Evolutionary conservation across 2,797 vertebrate species (phyloP).

Genomic region (Phrynocephalus vlangalii): DNA sequence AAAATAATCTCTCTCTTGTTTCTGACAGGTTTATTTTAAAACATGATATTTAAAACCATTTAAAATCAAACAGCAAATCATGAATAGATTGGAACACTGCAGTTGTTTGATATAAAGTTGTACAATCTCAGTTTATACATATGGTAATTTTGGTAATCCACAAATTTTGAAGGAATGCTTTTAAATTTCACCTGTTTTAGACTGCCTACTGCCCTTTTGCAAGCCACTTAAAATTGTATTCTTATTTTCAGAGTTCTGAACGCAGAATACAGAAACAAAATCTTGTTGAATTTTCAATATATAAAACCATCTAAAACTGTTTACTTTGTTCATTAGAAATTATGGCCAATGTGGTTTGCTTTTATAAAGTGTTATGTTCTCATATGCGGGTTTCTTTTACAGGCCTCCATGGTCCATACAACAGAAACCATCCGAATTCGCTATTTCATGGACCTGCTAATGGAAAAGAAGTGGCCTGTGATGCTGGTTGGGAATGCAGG

Average conservation of each 20-base stretch:
- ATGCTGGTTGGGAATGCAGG: constrained; percentile 82
- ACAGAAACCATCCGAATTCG: constrained; percentile 76
- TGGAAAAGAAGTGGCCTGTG: constrained; percentile 74
- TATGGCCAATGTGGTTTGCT: neutral
- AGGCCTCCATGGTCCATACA: constrained; percentile 82
- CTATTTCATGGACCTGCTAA: constrained; percentile 81
- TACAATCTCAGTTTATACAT: neutral
- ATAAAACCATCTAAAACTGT: too few species aligned
- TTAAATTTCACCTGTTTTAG: neutral
- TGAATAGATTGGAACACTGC: too few species aligned
- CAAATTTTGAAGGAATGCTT: neutral
- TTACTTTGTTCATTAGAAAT: neutral
- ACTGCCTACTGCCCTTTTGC: neutral
- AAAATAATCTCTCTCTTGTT: neutral
- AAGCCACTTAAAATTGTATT: neutral
- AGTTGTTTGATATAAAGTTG: neutral
- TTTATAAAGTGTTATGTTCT: neutral
- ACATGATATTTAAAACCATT: too few species aligned
- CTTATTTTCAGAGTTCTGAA: too few species aligned
- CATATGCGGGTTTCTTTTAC: neutral
- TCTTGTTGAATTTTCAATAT: too few species aligned
- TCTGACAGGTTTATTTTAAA: neutral
- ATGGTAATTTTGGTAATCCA: too few species aligned
- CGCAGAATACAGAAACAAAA: too few species aligned
- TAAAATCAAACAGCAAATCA: too few species aligned